Evolutionary conservation across 2,888 invertebrate genomes (phyloP).

Genomic region (Chymomyza procnemis): DNA sequence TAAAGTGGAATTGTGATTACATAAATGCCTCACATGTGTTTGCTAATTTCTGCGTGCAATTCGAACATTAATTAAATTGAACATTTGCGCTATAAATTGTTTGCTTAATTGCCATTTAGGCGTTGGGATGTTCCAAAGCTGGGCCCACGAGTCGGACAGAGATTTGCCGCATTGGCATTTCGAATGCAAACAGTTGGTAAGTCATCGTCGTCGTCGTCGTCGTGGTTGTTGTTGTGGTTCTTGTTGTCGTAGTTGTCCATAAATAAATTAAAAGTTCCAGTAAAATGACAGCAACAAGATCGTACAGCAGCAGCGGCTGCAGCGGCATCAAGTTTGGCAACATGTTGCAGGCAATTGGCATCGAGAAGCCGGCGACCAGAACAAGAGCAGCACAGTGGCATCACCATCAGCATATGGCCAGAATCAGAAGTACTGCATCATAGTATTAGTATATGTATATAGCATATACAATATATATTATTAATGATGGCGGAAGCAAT

Average conservation of each 20-base stretch:
- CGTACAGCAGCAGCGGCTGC: slow-evolving; percentile 55
- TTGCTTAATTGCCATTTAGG: slow-evolving; percentile 71
- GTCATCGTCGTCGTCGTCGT: slow-evolving; percentile 35
- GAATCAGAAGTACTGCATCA: neutral
- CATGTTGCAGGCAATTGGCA: slow-evolving; percentile 42
- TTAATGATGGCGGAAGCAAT: slow-evolving; percentile 68
- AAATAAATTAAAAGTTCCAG: slow-evolving; percentile 69
- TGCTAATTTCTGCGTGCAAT: slow-evolving; percentile 69
- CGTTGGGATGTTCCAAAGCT: slow-evolving; percentile 21
- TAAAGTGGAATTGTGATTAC: neutral
- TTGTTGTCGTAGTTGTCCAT: slow-evolving; percentile 48
- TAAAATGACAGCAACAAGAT: slow-evolving; percentile 58
- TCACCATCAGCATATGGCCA: slow-evolving; percentile 38
- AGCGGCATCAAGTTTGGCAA: slow-evolving; percentile 38
- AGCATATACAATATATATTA: slow-evolving; percentile 45
- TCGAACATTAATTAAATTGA: slow-evolving; percentile 68
- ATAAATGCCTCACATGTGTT: slow-evolving; percentile 53
- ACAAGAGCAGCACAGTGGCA: slow-evolving; percentile 48
- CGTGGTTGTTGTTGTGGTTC: neutral
- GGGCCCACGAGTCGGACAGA: neutral
- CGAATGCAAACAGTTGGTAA: slow-evolving; percentile 57
- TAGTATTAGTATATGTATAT: neutral
- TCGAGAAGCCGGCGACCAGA: slow-evolving; percentile 27
- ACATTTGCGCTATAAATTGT: slow-evolving; percentile 68
- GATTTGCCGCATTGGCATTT: slow-evolving; percentile 40